Conservation (phyloP, 2,888 invertebrate genomes). For the Andrena praecox region DNA sequence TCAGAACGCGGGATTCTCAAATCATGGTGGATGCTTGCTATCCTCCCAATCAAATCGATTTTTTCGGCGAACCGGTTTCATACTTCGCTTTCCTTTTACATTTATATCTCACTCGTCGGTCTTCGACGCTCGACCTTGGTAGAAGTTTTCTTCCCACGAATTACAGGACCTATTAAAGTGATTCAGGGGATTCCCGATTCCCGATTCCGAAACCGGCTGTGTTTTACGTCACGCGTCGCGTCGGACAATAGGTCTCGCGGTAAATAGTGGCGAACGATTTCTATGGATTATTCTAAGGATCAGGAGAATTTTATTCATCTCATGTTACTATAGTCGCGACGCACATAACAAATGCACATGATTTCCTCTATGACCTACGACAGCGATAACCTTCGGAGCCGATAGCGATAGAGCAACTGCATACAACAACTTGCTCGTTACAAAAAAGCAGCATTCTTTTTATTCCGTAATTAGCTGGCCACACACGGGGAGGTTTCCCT, state of each 20-base stretch:
- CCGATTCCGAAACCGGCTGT: background rate
- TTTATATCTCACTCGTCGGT: background rate
- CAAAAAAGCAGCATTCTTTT: background rate
- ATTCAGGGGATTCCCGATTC: conserved; percentile 23
- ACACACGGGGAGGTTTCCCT: no score
- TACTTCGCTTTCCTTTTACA: background rate
- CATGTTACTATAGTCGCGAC: background rate
- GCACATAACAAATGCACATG: background rate
- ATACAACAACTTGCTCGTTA: background rate
- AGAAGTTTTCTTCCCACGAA: conserved; percentile 5
- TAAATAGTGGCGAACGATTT: background rate
- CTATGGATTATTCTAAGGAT: background rate
- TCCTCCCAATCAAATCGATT: background rate
- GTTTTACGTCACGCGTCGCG: background rate
- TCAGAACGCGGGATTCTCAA: background rate
- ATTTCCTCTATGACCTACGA: background rate
- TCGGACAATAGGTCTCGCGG: background rate
- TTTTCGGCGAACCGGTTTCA: background rate
- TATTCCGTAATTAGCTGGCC: background rate
- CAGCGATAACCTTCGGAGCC: conserved; percentile 32
- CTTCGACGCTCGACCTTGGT: background rate
- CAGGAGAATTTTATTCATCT: background rate
- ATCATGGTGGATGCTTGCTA: background rate
- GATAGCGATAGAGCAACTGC: background rate
- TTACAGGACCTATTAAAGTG: background rate